These are phyloP conservation scores for Exephanes ischioxanthus DNA, from an alignment of 2,888 invertebrate species.

Conservation along the genomic window DNA sequence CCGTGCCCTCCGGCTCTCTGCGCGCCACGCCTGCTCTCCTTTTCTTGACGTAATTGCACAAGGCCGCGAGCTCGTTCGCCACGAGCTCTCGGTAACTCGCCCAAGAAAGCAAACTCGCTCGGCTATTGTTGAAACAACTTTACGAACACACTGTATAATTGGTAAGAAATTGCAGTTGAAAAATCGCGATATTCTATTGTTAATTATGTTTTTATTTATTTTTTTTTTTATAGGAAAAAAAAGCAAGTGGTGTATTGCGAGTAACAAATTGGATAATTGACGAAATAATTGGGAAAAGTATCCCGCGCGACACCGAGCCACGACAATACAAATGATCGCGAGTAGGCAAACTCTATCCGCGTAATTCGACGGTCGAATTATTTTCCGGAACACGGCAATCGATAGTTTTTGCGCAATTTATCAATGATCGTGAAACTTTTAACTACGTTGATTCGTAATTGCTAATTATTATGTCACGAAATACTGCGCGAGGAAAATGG, in stretches of 20 bases:
- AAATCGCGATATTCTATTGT: slow-evolving; percentile 32
- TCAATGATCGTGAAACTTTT: no score
- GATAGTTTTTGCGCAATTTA: no score
- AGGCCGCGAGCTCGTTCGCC: slow-evolving; percentile 74
- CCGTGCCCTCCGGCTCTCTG: slow-evolving; percentile 54
- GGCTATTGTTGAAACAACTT: slow-evolving; percentile 60
- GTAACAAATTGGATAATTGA: slow-evolving; percentile 58
- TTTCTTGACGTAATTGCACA: slow-evolving; percentile 78
- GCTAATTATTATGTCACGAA: neutral
- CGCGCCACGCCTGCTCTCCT: slow-evolving; percentile 72
- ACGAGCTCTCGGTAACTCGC: slow-evolving; percentile 1
- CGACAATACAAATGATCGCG: neutral
- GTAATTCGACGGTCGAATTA: neutral
- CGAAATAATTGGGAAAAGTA: slow-evolving; percentile 21
- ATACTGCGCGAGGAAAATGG: neutral
- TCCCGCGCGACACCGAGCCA: neutral
- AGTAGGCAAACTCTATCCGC: neutral
- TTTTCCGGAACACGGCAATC: neutral
- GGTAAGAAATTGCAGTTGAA: slow-evolving; percentile 46
- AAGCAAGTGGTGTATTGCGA: slow-evolving; percentile 17
- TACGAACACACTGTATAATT: slow-evolving; percentile 44
- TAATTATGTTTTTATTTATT: neutral
- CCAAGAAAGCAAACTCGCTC: slow-evolving; percentile 44
- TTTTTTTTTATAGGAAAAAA: no score
- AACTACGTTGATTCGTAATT: neutral